Conservation (phyloP, 1,140 invertebrate species). For the Campoletis sonorensis region DNA sequence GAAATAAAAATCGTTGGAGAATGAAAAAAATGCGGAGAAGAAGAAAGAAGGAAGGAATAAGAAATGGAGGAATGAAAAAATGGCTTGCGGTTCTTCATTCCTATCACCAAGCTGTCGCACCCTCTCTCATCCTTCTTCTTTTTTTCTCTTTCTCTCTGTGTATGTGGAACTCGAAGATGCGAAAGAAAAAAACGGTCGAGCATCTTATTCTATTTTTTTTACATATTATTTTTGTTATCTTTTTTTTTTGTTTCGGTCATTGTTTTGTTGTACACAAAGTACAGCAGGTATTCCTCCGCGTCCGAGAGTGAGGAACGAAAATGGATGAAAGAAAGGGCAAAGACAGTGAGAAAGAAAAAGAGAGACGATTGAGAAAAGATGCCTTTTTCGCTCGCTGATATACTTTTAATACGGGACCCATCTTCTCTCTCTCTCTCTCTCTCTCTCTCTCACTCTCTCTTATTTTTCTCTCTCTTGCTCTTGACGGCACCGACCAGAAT, state of each 20-base stretch:
- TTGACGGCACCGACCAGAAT: constrained; percentile 16
- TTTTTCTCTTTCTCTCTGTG: not conserved
- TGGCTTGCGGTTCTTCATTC: constrained; percentile 25
- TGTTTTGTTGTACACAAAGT: constrained; percentile 13
- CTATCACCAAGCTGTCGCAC: constrained; percentile 45
- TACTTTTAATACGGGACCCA: constrained; percentile 67
- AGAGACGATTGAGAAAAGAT: constrained; percentile 27
- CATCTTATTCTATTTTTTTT: constrained; percentile 23
- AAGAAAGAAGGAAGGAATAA: not conserved
- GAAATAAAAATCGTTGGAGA: not conserved
- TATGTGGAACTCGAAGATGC: constrained; percentile 19
- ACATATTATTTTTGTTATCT: constrained; percentile 13
- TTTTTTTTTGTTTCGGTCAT: no score
- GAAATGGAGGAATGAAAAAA: constrained; percentile 9
- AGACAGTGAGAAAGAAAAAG: constrained; percentile 1
- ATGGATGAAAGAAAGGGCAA: constrained; percentile 24
- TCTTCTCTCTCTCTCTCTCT: no score
- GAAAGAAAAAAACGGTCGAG: constrained; percentile 45
- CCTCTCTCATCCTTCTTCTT: no score
- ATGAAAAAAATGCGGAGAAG: not conserved
- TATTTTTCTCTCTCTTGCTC: not conserved
- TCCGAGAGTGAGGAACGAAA: constrained; percentile 21
- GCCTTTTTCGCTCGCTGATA: constrained; percentile 57
- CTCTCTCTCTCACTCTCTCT: no score
- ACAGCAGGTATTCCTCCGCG: constrained; percentile 34